Evolutionary conservation across 53 echinoderm and acorn worm genomes (phyloP), one percentile per base, ranked within the genome.

Genomic region (Stichopus horrens): DNA sequence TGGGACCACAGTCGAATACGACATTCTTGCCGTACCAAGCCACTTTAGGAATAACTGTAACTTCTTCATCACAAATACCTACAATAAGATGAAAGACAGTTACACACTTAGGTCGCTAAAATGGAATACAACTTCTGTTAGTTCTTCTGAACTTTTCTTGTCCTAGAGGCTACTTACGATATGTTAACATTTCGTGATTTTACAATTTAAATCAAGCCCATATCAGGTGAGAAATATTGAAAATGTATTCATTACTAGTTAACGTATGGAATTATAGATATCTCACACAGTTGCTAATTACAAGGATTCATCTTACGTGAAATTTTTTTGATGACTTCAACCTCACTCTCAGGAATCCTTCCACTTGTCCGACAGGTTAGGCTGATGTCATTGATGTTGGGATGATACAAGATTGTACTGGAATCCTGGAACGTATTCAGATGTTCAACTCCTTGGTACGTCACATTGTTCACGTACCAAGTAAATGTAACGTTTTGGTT

Each of bases 351-450:
- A 63, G 10, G 10, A 7, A 63, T 63, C 63, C 63, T 10, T 63
- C 63, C 63, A 63, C 16, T 13, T 13, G 63, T 63, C 63, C 71
- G 53, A 57, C 74, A 87, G 13, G 87, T 54, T 10, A 75, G 73
- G 18, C 56, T 74, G 55, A 53, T 55, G 56, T 87, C 87, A 13
- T 74, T 21, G n/a, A 87, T 55, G 56, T 87, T 55, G 9, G 63
- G 63, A 63, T 63, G 63, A 16, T 63, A 63, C 63, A 63, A 63
- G 63, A 63, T 63, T 10, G 63, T 63, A 63, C 63, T 63, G 16
- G 63, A 63, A 16, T 63, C 63, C 63, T 63, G 63, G 53, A 54
- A 57, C 52, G 74, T 87, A n/a, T 37, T 9, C 20, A 13, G 52
- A 23, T 4, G 18, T 23, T 71, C 16, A 8, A 67, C 5, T 13